phyloP scores from a whole-genome alignment of 2,113 vertebrate genomes.

The Rhinopomastus cyanomelas region DNA sequence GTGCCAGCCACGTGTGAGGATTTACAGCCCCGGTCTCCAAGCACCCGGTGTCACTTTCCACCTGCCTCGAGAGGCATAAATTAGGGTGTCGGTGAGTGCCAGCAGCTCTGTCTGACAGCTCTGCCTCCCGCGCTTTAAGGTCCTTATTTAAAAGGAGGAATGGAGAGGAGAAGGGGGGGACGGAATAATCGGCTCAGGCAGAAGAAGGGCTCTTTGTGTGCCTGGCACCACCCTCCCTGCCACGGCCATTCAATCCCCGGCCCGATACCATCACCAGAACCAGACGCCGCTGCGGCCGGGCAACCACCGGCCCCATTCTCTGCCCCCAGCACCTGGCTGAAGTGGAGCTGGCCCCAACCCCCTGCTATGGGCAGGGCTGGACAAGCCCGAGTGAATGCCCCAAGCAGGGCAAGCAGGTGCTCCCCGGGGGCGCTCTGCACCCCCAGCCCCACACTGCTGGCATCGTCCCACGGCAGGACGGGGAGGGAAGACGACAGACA shows the following conservation, averaged over 20 bases:
- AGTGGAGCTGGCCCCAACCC: accelerated
- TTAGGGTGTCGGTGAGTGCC: background rate
- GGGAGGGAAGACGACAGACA: background rate
- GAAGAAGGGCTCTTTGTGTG: conserved; percentile 15
- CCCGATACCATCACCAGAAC: background rate
- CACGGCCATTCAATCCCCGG: background rate
- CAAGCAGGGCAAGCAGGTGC: accelerated
- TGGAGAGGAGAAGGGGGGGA: background rate
- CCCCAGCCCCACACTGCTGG: background rate
- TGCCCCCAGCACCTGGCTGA: accelerated
- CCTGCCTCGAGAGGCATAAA: background rate
- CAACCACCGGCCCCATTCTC: background rate
- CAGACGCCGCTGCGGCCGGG: background rate
- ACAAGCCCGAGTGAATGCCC: accelerated
- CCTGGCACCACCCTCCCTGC: background rate
- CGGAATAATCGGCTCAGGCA: conserved; percentile 25
- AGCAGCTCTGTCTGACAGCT: background rate
- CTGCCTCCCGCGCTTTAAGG: background rate
- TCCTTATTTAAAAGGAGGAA: background rate
- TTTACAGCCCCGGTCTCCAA: background rate
- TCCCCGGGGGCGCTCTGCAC: background rate
- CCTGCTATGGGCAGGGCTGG: accelerated
- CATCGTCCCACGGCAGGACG: background rate
- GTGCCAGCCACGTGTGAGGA: background rate
- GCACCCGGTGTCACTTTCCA: background rate